phyloP scores from a whole-genome alignment of 2,888 invertebrate genomes.

The Drosophila borborema region DNA sequence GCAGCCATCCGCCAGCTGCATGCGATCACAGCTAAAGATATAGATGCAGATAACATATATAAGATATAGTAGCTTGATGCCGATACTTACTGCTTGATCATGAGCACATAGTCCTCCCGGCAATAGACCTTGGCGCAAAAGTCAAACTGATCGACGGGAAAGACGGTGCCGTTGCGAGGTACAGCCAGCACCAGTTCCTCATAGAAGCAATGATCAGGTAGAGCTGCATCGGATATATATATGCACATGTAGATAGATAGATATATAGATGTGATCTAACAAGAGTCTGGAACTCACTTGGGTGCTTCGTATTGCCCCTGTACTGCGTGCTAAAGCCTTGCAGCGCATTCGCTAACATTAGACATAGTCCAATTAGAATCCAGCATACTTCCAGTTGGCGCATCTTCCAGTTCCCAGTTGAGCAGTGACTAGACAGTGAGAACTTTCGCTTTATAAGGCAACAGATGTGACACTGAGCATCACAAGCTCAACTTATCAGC shows the following conservation, averaged over 20 bases:
- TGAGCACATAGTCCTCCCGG: conserved; percentile 74
- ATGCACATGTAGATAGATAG: not conserved
- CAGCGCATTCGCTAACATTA: not conserved
- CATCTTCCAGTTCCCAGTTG: conserved; percentile 19
- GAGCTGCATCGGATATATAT: conserved; percentile 27
- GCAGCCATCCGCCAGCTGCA: conserved; percentile 54
- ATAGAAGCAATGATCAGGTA: conserved; percentile 65
- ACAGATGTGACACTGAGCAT: conserved; percentile 7
- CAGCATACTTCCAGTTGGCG: conserved; percentile 2
- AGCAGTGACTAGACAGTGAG: not conserved
- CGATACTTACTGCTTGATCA: conserved; percentile 73
- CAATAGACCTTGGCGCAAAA: conserved; percentile 68
- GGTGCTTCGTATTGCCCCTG: conserved; percentile 67
- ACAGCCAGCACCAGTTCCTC: conserved; percentile 68
- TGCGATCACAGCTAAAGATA: conserved; percentile 67
- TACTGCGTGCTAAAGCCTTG: conserved; percentile 63
- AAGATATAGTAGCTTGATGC: not conserved
- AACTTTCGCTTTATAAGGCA: conserved; percentile 6
- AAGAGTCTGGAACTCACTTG: conserved; percentile 48
- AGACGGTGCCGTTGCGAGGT: conserved; percentile 55
- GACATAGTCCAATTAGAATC: not conserved
- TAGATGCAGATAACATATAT: not conserved
- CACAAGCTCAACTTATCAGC: conserved; percentile 23
- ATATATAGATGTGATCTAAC: not conserved
- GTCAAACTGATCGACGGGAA: conserved; percentile 55